phyloP scores from a whole-genome alignment of 2,888 invertebrate genomes.

The Leptopilina syphax region DNA sequence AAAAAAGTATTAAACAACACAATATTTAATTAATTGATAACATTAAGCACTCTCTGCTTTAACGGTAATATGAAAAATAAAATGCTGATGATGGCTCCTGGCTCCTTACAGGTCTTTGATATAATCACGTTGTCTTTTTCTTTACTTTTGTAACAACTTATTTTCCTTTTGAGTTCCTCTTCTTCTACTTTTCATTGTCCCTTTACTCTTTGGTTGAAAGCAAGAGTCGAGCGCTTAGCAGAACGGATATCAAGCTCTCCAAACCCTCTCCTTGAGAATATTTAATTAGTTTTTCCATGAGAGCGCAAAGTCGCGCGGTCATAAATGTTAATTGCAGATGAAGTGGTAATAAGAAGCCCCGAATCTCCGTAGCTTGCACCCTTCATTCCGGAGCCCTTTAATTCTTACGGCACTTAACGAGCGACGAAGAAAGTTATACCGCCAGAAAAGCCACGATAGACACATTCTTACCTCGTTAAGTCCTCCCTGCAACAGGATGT shows the following conservation, averaged over 20 bases:
- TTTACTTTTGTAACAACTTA: slow-evolving; percentile 53
- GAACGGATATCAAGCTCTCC: slow-evolving; percentile 47
- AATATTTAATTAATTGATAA: too few species aligned
- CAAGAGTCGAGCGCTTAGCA: slow-evolving; percentile 53
- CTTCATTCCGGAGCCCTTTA: slow-evolving; percentile 58
- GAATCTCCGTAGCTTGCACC: slow-evolving; percentile 52
- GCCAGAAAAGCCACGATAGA: slow-evolving; percentile 58
- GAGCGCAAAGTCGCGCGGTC: slow-evolving; percentile 64
- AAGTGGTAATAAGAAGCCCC: slow-evolving; percentile 75
- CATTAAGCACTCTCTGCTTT: background rate
- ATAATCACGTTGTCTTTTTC: slow-evolving; percentile 36
- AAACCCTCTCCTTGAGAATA: slow-evolving; percentile 66
- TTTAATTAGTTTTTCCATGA: slow-evolving; percentile 77
- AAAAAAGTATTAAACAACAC: too few species aligned
- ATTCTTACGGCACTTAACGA: slow-evolving; percentile 64
- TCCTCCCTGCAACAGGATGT: slow-evolving; percentile 50
- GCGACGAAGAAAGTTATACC: slow-evolving; percentile 59
- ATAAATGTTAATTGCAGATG: slow-evolving; percentile 77
- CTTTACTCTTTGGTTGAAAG: slow-evolving; percentile 53
- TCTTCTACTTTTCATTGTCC: slow-evolving; percentile 45
- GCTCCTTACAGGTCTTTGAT: slow-evolving; percentile 1
- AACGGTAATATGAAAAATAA: too few species aligned
- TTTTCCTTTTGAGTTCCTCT: slow-evolving; percentile 8
- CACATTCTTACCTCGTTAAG: slow-evolving; percentile 63
- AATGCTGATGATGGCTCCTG: too few species aligned